Percentiles rank a stretch among this genome's conserved stretches.
phyloP scores from a whole-genome alignment of 2,888 invertebrate genomes.

The Fabriciana adippe region DNA sequence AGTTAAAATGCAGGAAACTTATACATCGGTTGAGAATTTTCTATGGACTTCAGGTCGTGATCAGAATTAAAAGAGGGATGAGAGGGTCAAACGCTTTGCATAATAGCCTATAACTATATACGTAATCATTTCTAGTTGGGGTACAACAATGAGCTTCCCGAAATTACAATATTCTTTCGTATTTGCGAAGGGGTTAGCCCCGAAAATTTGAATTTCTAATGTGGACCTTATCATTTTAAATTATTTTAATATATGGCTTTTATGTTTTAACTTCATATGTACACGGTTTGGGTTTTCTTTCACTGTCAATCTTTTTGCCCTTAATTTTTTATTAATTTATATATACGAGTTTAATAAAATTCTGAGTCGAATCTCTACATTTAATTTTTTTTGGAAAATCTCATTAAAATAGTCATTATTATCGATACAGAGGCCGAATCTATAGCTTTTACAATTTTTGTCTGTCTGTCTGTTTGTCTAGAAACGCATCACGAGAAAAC shows the following conservation, averaged over 20 bases:
- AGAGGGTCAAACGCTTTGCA: constrained; percentile 24
- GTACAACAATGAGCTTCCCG: constrained; percentile 17
- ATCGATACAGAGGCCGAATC: no score
- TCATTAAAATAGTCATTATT: no score
- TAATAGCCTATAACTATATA: constrained; percentile 19
- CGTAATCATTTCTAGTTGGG: constrained; percentile 21
- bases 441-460: no score
- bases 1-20: neutral
- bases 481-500: no score
- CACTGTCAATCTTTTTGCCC: neutral
- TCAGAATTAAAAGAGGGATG: constrained; percentile 20
- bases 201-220: constrained; percentile 18
- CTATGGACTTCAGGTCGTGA: constrained; percentile 19
- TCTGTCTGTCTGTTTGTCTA: no score
- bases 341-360: no score
- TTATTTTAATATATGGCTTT: constrained; percentile 10
- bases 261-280: neutral
- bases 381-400: no score
- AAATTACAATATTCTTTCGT: constrained; percentile 20
- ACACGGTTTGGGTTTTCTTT: neutral
- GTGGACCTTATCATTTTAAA: constrained; percentile 12
- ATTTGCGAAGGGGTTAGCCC: constrained; percentile 19
- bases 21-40: constrained; percentile 9
- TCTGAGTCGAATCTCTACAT: no score
- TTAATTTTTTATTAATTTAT: no score